Conservation (phyloP, 1,140 invertebrate species). For the Bombus haemorrhoidalis region DNA sequence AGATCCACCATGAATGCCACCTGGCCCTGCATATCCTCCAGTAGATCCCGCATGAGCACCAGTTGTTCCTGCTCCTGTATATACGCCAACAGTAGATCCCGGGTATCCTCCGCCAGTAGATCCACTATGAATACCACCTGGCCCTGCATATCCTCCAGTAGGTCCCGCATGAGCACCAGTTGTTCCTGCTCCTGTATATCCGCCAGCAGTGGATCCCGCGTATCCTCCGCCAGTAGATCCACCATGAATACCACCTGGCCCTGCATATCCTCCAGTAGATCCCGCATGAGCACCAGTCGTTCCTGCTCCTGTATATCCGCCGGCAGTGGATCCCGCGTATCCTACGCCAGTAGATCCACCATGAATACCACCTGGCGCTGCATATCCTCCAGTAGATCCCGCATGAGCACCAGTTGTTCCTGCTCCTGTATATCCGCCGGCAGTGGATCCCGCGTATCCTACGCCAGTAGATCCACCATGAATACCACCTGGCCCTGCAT, state of each 20-base stretch:
- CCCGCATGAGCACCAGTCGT: neutral
- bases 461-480: too few species aligned
- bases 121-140: neutral
- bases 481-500: too few species aligned
- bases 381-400: neutral
- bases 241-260: neutral
- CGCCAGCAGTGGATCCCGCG: neutral
- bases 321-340: too few species aligned
- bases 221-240: too few species aligned
- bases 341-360: too few species aligned
- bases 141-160: slow-evolving; percentile 11
- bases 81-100: neutral
- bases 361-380: too few species aligned
- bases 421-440: too few species aligned
- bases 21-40: slow-evolving; percentile 9
- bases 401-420: too few species aligned
- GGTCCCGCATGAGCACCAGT: neutral
- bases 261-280: slow-evolving; percentile 14
- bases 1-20: neutral
- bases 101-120: neutral
- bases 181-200: too few species aligned
- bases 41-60: neutral
- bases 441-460: too few species aligned
- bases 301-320: too few species aligned
- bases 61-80: too few species aligned